Evolutionary conservation across 2,888 invertebrate genomes (phyloP).

Genomic region (Meandrusa payeni): DNA sequence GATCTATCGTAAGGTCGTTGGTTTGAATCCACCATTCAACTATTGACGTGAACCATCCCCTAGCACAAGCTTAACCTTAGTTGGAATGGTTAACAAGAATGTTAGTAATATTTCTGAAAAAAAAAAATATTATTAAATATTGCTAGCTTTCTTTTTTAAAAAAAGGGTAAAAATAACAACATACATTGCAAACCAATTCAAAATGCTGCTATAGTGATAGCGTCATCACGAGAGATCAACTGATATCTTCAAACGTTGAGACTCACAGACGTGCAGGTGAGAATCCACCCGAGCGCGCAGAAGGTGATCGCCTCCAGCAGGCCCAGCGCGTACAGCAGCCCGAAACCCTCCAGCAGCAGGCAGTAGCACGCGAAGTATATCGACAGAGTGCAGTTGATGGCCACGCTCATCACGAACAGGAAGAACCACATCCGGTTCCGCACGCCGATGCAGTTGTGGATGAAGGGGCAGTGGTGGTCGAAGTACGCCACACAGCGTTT

Average conservation of each 20-base stretch:
- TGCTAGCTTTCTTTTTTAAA: too few relatives aligned
- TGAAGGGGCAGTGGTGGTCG: constrained; percentile 97
- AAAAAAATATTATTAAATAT: too few relatives aligned
- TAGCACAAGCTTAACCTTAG: too few relatives aligned
- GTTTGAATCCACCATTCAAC: too few relatives aligned
- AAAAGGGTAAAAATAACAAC: constrained; percentile 41
- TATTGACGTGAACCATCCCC: too few relatives aligned
- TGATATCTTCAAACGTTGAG: too few relatives aligned
- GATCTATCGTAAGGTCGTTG: too few relatives aligned
- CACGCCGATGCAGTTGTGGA: constrained; percentile 96
- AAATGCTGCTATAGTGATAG: too few relatives aligned
- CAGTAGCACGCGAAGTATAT: constrained; percentile 94
- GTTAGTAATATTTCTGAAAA: too few relatives aligned
- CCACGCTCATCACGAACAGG: constrained; percentile 92
- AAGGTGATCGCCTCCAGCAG: constrained; percentile 91
- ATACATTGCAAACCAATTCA: too few relatives aligned
- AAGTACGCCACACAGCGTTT: constrained; percentile 94
- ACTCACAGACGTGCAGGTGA: constrained; percentile 93
- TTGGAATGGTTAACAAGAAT: too few relatives aligned
- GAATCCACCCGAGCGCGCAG: constrained; percentile 92
- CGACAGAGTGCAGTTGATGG: constrained; percentile 92
- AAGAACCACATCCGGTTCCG: constrained; percentile 97
- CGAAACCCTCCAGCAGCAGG: constrained; percentile 91
- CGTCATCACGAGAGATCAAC: too few relatives aligned
- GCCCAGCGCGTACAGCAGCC: constrained; percentile 91